These are phyloP conservation scores for Drosophila murphyi DNA, from an alignment of 1,140 invertebrate genomes.

Conservation along the genomic window DNA sequence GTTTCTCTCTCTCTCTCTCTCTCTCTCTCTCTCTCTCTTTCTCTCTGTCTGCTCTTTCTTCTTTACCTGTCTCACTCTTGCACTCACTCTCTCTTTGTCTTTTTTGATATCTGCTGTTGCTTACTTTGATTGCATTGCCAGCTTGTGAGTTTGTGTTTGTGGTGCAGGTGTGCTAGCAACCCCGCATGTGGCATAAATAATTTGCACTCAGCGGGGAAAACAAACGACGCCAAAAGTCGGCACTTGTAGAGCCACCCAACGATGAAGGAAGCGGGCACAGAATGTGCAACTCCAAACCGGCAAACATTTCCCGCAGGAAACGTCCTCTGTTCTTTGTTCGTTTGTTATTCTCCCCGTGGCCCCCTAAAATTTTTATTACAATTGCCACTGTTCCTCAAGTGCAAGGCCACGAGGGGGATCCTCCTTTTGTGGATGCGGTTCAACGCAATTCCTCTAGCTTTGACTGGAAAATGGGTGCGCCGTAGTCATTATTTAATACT, in stretches of 20 bases:
- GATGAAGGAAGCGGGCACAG: background rate
- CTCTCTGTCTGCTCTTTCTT: background rate
- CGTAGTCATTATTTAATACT: no score
- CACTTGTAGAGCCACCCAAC: constrained; percentile 57
- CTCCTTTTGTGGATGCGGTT: background rate
- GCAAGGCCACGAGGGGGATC: constrained; percentile 56
- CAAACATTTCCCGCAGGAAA: constrained; percentile 28
- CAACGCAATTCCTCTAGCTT: no score
- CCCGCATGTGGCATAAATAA: constrained; percentile 76
- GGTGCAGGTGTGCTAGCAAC: constrained; percentile 12
- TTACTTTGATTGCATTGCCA: constrained; percentile 72
- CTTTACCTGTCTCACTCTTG: no score
- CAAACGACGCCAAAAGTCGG: constrained; percentile 62
- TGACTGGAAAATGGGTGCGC: no score
- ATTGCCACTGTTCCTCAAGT: constrained; percentile 70
- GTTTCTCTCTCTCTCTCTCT: constrained; percentile 37
- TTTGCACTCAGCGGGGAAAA: constrained; percentile 72
- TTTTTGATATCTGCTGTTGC: constrained; percentile 1
- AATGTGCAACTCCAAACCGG: background rate
- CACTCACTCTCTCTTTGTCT: background rate
- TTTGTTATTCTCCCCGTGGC: constrained; percentile 17
- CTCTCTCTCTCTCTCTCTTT: background rate
- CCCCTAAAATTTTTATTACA: constrained; percentile 51
- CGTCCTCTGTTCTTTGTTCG: constrained; percentile 19
- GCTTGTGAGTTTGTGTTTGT: constrained; percentile 14